These are phyloP conservation scores for Eremophila alpestris DNA, from an alignment of 2,797 vertebrate species.

Conservation along the genomic window DNA sequence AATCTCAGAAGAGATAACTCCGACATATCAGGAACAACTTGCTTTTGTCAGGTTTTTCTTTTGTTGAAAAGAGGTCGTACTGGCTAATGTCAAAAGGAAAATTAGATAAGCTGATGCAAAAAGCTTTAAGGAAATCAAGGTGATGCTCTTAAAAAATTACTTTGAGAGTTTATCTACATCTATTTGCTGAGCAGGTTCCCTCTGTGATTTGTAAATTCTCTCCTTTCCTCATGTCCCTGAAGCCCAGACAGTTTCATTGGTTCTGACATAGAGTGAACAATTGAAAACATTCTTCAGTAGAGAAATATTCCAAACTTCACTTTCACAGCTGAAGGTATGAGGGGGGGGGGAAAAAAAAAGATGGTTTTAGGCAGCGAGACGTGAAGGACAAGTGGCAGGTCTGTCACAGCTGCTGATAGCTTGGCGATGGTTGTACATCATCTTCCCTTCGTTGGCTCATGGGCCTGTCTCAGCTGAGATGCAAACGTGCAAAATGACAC, in stretches of 20 bases:
- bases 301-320: slow-evolving; percentile 78
- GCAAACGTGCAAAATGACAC: slow-evolving; percentile 75
- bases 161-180: not conserved
- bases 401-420: slow-evolving; percentile 87
- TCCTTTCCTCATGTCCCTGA: slow-evolving; percentile 53
- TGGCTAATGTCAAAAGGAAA: slow-evolving; percentile 34
- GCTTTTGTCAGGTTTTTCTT: slow-evolving; percentile 12
- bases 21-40: slow-evolving; percentile 19
- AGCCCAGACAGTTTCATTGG: slow-evolving; percentile 42
- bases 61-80: not conserved
- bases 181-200: not conserved
- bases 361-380: slow-evolving; percentile 84
- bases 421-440: slow-evolving; percentile 88
- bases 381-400: slow-evolving; percentile 88
- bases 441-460: slow-evolving; percentile 88
- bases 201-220: slow-evolving; percentile 42
- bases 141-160: not conserved
- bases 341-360: slow-evolving; percentile 22
- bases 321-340: slow-evolving; percentile 67
- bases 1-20: too few species aligned
- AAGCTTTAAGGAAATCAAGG: slow-evolving; percentile 21
- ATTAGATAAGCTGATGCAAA: slow-evolving; percentile 11
- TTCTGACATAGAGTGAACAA: slow-evolving; percentile 72
- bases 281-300: slow-evolving; percentile 72
- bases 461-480: slow-evolving; percentile 77